Conservation (phyloP, 2,113 vertebrate genomes). For the Spermophilus dauricus region DNA sequence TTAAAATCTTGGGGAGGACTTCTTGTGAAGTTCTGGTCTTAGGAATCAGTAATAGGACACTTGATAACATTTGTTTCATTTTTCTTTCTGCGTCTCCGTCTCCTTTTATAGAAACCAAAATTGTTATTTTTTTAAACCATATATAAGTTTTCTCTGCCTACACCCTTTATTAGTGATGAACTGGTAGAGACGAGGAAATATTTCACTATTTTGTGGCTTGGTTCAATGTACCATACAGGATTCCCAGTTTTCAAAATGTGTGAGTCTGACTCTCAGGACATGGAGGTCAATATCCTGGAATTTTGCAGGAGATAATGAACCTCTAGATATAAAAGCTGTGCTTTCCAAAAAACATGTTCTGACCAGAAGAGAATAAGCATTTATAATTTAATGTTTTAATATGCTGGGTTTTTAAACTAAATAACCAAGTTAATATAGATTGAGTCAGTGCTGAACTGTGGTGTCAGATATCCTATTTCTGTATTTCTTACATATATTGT, state of each 20-base stretch:
- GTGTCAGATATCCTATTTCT: neutral
- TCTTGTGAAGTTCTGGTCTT: constrained; percentile 50
- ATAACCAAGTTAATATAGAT: neutral
- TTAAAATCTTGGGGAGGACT: constrained; percentile 11
- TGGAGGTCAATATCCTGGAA: neutral
- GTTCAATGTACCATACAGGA: constrained; percentile 21
- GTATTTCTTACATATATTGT: neutral
- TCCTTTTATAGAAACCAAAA: constrained; percentile 50
- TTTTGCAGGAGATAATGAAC: constrained; percentile 37
- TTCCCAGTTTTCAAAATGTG: constrained; percentile 20
- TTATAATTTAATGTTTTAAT: constrained; percentile 37
- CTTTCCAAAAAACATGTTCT: constrained; percentile 37
- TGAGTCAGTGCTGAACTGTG: neutral
- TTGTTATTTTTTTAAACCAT: neutral
- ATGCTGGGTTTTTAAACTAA: neutral
- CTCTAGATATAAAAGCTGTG: constrained; percentile 56
- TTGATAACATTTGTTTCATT: neutral
- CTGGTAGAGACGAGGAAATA: constrained; percentile 51
- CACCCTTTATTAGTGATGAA: constrained; percentile 37
- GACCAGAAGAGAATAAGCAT: constrained; percentile 27
- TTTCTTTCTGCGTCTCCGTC: constrained; percentile 29
- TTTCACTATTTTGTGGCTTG: constrained; percentile 21
- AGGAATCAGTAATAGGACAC: neutral
- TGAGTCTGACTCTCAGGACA: neutral
- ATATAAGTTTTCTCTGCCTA: constrained; percentile 32